A percentile compares a stretch with the other conserved stretches of the same genome.
phyloP scores from a whole-genome alignment of 2,888 invertebrate genomes.

The Rambutsinella grinnellia region DNA sequence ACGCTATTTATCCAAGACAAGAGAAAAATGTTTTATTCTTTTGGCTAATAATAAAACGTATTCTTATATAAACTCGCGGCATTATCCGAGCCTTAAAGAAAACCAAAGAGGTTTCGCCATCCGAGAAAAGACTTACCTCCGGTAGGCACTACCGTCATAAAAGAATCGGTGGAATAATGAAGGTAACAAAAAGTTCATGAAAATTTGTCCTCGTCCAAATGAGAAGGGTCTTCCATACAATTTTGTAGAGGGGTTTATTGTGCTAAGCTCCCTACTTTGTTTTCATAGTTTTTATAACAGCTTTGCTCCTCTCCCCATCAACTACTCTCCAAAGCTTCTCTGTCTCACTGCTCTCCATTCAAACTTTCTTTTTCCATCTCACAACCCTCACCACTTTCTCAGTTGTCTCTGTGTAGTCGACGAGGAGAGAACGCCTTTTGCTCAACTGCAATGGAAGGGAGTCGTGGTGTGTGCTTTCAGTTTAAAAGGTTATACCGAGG shows the following conservation, averaged over 20 bases:
- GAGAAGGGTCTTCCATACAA: constrained; percentile 13
- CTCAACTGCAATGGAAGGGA: no score
- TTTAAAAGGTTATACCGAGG: no score
- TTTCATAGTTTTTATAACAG: neutral
- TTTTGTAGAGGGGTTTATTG: constrained; percentile 34
- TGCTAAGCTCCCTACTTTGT: constrained; percentile 28
- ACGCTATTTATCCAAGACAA: no score
- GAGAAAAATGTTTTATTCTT: no score
- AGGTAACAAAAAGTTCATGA: constrained; percentile 39
- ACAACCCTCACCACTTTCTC: constrained; percentile 25
- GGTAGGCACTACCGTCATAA: neutral
- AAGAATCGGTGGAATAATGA: constrained; percentile 31
- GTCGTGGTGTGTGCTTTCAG: no score
- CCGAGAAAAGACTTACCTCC: no score
- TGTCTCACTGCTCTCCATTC: neutral
- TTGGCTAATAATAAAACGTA: no score
- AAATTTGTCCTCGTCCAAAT: constrained; percentile 30
- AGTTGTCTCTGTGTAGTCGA: constrained; percentile 23
- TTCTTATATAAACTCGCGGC: no score
- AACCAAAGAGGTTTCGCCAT: no score
- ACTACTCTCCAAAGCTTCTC: no score
- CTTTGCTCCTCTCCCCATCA: no score
- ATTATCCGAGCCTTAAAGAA: no score
- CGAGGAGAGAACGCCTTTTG: constrained; percentile 18
- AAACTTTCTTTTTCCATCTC: constrained; percentile 37